Base-by-base conservation (phyloP, 2,113 vertebrate species). In the Campylomormyrus tamandua region DNA sequence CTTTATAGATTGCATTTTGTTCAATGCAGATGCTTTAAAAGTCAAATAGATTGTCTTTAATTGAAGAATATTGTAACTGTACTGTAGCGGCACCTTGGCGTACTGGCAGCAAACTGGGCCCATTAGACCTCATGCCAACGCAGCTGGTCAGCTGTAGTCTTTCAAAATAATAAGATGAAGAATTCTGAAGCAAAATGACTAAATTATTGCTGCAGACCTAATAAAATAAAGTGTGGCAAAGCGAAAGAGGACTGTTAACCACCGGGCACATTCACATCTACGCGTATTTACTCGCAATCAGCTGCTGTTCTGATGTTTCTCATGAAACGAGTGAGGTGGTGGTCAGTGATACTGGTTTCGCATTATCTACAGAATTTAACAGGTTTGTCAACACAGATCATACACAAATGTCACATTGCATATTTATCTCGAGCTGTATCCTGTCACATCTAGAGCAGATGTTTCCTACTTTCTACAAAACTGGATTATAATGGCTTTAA, bases 401-500 rank as follows among this genome's bases (percentile, higher is more conserved):
- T 89, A 58, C 21, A 87, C 84, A 85, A 90, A 91, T 92, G 88
- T 90, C 58, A 91, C 70, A 84, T 35, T 90, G 48, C 88, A 48
- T 88, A 45, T 52, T 58, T 62, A n/a, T 42, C 35, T 52, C 0
- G 90, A 93, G 95, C 92, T 92, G 93, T 92, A 93, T 92, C 93
- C 93, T 95, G 95, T 95, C 95, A 94, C 94, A 90, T 93, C 91
- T 91, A 86, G 35, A 83, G 87, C 11, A 92, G 91, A 88, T 91
- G 91, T 94, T 95, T 96, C 92, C 96, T 62, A 94, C 93, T 95
- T 95, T 95, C 95, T 93, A 31, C 48, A 87, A 35, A 52, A 88
- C 87, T 88, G 56, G 52, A 62, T 2, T 88, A 39, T 31, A 56
- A 87, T 27, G 49, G 56, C 50, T 56, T 53, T 53, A 95, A 42